Evolutionary conservation across 2,113 vertebrate species (phyloP), one percentile per base, ranked within the genome.

Genomic region (Echinops telfairi): DNA sequence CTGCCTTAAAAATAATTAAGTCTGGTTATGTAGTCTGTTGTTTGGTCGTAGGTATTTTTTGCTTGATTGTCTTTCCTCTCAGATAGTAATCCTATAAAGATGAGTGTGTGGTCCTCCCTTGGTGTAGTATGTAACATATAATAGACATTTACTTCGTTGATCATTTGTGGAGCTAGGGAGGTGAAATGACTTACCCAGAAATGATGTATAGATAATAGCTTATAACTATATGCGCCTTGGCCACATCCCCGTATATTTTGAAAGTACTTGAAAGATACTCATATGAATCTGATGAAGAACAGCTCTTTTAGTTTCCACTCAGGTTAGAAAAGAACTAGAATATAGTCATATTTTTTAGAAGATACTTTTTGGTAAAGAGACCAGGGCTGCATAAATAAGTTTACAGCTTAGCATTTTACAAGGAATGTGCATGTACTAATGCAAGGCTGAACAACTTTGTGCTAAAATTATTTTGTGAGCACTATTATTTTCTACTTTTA

Each of bases 101-200:
- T 58, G 82, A 77, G 57, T 40, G 38, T 76, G 22, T 27, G 66
- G 3, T 83, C 40, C 25, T 76, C 33, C 38, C 33, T 91, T 11
- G 14, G 2, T 16, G 1, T 10, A 36, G 11, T 38, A 4, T n/a
- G 25, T 68, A 33, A 36, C 0, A 0, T 31, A 43, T 19, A 38
- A 38, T 66, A 60, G 29, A 43, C 11, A 20, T 19, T 78, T 71
- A 19, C 53, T 57, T 86, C 58, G 71, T 76, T 82, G 25, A 22
- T 75, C 81, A 82, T 60, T 31, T 76, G 22, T 80, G 25, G 40
- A 89, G 12, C 15, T 25, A 79, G 31, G 23, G 20, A 36, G n/a
- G 71, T 93, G 22, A 75, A 77, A 62, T 86, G 14, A 73, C 60
- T 89, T 66, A 19, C 83, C 27, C 36, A 87, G 64, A 83, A 89